Percentiles rank a stretch among this genome's conserved stretches.
phyloP scores from a whole-genome alignment of 1,140 invertebrate species.

The Meloidogyne exigua region DNA sequence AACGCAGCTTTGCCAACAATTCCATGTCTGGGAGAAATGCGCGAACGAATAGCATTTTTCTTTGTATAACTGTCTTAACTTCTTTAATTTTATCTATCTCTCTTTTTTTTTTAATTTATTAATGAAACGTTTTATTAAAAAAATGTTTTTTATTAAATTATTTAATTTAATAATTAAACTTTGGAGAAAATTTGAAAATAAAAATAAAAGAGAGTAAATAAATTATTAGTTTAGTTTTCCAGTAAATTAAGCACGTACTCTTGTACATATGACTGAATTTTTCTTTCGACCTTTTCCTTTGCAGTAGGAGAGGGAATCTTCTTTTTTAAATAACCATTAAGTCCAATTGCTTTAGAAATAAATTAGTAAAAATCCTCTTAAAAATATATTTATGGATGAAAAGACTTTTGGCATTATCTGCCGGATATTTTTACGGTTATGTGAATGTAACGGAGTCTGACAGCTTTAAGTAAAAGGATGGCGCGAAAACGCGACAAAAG shows the following conservation, averaged over 20 bases:
- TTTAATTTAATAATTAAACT: too few species aligned
- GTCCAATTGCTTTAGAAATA: not conserved
- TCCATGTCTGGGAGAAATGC: not conserved
- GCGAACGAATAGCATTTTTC: not conserved
- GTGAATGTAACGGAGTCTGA: conserved; percentile 3
- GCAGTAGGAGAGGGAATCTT: not conserved
- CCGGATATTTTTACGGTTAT: conserved; percentile 6
- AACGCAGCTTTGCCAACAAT: not conserved
- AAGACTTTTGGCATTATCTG: conserved; percentile 8
- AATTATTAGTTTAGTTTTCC: not conserved
- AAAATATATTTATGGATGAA: not conserved
- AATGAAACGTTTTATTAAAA: too few species aligned
- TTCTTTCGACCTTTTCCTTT: not conserved
- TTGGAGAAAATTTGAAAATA: too few species aligned
- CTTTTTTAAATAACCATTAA: not conserved
- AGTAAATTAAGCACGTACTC: not conserved
- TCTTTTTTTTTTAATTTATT: not conserved
- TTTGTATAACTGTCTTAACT: not conserved
- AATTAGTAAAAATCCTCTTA: not conserved
- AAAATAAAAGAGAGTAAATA: not conserved
- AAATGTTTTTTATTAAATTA: too few species aligned
- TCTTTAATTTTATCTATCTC: not conserved
- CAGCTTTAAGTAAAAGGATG: not conserved
- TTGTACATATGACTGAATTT: not conserved
- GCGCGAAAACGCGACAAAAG: not conserved